phyloP scores from a whole-genome alignment of 2,113 vertebrate genomes.

The Rhipidura dahli region DNA sequence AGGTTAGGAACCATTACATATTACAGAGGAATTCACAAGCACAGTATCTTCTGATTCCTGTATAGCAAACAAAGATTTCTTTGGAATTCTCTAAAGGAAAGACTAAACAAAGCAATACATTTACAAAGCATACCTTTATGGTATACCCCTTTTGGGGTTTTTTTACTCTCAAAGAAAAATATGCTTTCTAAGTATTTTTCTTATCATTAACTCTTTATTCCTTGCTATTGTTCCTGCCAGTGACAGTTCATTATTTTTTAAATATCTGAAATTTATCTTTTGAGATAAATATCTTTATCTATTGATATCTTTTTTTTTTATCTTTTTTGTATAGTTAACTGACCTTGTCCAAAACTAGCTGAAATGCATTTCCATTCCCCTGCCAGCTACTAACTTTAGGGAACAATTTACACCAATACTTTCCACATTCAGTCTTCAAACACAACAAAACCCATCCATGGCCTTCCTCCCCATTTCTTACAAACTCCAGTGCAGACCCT shows the following conservation, averaged over 20 bases:
- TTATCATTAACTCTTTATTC: not conserved
- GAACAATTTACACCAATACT: not conserved
- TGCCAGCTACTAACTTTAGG: not conserved
- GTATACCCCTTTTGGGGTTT: too few relatives aligned
- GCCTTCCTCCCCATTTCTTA: not conserved
- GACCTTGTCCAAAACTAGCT: not conserved
- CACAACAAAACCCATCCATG: not conserved
- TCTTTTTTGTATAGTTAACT: not conserved
- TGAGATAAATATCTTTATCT: too few relatives aligned
- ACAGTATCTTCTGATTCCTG: not conserved
- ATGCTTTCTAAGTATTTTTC: not conserved
- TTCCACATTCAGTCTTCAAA: not conserved
- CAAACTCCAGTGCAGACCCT: rapidly evolving
- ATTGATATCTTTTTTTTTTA: too few relatives aligned
- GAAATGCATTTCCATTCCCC: not conserved
- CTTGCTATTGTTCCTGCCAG: not conserved
- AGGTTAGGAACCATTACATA: not conserved
- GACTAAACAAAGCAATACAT: not conserved
- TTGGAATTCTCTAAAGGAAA: not conserved
- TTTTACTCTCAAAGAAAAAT: not conserved
- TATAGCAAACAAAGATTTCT: not conserved
- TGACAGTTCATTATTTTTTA: not conserved
- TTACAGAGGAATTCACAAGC: not conserved
- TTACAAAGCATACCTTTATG: not conserved
- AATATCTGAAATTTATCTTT: not conserved